Base-by-base conservation (phyloP, 2,113 vertebrate genomes). In the Murina feae region DNA sequence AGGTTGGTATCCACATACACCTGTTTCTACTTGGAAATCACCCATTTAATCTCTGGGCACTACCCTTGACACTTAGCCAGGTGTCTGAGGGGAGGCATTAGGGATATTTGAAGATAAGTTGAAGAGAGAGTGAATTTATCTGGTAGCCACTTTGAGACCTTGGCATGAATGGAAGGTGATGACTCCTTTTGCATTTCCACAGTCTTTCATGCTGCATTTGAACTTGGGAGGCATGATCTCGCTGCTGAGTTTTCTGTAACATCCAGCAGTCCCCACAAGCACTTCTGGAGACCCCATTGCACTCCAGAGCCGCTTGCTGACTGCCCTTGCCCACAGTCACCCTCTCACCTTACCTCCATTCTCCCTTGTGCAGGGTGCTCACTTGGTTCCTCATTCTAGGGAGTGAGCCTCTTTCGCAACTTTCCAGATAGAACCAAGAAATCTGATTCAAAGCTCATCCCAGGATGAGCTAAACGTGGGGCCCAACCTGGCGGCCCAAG, bases 401-500 rank as follows among this genome's bases (percentile, higher is more conserved):
- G 80, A 68, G 0, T 30, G 16, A 58, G 32, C 28, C 44, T 60
- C n/a, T 65, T 92, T 47, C 63, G 42, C 51, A 80, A 35, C 32
- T 78, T 85, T 87, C 84, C n/a, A 10, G 79, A 89, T n/a, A 55
- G 37, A 82, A 91, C 9, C 75, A 86, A 90, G 76, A 81, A 58
- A 85, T 74, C 28, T 78, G 35, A 53, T 81, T 86, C 35, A 51
- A 78, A 58, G 81, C 20, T 18, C 80, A 14, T 58, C 89, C 10
- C 80, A 81, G 91, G 93, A 93, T 83, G 85, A 90, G 63, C 49
- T 14, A 13, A 80, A 63, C 25, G 51, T 35, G 71, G 49, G 47
- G 30, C 21, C 12, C 90, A 85, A 51, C 23, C 9, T 3, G 42
- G 58, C 49, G 58, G 63, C 75, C 37, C 78, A 42, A 81, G 71